Base-by-base conservation (phyloP, 2,797 vertebrate species). In the Odontamblyopus lacepedii region DNA sequence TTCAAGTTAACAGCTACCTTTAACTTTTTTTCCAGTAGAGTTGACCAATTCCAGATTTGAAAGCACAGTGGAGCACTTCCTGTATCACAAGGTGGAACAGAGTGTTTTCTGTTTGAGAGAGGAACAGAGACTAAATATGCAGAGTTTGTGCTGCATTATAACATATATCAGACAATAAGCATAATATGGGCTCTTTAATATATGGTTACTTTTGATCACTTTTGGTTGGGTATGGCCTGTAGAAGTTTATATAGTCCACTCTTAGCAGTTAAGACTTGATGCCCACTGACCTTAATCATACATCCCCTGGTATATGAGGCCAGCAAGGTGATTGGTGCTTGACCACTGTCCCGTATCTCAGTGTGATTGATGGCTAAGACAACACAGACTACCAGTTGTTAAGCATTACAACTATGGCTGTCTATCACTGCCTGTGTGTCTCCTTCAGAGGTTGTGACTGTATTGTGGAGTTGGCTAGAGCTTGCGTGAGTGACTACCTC, bases 331-430 rank as follows among this genome's bases (percentile, higher is more conserved):
- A 88, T 71, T 74, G 64, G 69, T 81, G 74, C 83, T 69, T 82
- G 80, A 60, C 73, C 75, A 80, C 82, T 73, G 75, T 74, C 77
- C 67, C 41, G 76, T 80, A 78, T 81, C 74, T 66, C 72, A 70
- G 59, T 61, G 59, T 90, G 88, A 91, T 84, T 91, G 90, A 92
- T 86, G 81, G 74, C 68, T 70, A 72, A 84, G 87, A 83, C 69
- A 48, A 84, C 81, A 75, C 51, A 32, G 82, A 80, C 88, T 79
- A 82, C 86, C 84, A 85, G 85, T 88, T 89, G 87, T 85, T 88
- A 83, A 84, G 77, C 71, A 84, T 87, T 87, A 82, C 81, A 83
- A 89, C 84, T 85, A 83, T 85, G 48, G 79, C 86, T 75, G 90
- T 92, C 91, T 78, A 83, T 91, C 91, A 90, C 56, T 74, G 73